Base-by-base conservation (phyloP, 2,797 vertebrate species). In the Ptychobarbus kaznakovi region DNA sequence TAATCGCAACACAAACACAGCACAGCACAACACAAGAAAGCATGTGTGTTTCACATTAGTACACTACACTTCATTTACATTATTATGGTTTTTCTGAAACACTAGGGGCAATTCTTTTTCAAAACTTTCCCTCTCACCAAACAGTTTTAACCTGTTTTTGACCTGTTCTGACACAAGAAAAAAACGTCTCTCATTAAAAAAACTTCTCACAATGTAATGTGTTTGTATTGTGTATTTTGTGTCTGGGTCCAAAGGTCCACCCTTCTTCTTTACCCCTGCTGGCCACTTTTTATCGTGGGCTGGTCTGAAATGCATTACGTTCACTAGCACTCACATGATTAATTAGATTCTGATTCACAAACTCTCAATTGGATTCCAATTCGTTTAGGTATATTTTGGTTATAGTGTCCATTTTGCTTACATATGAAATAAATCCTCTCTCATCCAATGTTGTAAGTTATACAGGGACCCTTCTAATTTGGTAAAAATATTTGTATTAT, bases 1-100 rank as follows among this genome's bases (percentile, higher is more conserved):
- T 49, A 70, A 49, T 32, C 12, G 38, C 75, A 84, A 79, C 53
- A 79, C 84, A 80, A 73, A 85, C 76, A 73, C 28, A 51, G 84
- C 68, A 22, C 68, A 63, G 84, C 68, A 22, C 68, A 63, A 61
- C 68, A 80, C 25, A 73, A 51, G 66, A 85, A 85, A 65, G 68
- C 44, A 18, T 80, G 56, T 61, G 40, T 85, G 51, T 70, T 70
- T 85, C 66, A 80, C 40, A 72, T 73, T 63, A 85, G 61, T 61
- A 80, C 66, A 63, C 42, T 42, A 53, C 42, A 49, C 77, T 66
- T 80, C 79, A 56, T 85, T 79, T 8, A 85, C 66, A 72, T 61
- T 70, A 58, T n/a, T 44, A 28, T 58, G 35, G 46, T 61, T 84
- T 84, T 79, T 13, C 66, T 63, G 16, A 44, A 72, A 51, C 49